Base-by-base conservation (phyloP, 1,140 invertebrate species). In the Metopolophium dirhodum region DNA sequence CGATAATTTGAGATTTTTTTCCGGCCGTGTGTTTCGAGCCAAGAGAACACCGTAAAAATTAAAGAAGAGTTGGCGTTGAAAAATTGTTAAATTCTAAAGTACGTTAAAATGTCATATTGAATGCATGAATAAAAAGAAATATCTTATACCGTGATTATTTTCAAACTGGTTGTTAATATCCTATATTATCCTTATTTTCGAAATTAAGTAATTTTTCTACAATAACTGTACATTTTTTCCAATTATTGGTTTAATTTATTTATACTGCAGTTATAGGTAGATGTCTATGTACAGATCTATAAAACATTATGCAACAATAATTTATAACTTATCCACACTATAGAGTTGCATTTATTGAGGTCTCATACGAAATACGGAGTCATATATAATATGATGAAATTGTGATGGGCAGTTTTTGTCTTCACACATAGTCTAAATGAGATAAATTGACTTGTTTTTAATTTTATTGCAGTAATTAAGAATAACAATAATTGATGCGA, bases 1-100 rank as follows among this genome's bases (percentile, higher is more conserved):
- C n/a, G 51, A 89, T 89, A 54, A 89, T 54, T 89, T 89, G 54
- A 35, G 45, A 88, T 49, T 89, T 89, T 89, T 54, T 89, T 51
- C 11, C 35, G 51, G 7, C n/a, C n/a, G 49, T 41, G 35, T 41
- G 49, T 89, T 57, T 57, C 11, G 51, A 89, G 88, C 23, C 49
- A 57, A 89, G 35, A 88, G 18, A 35, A 8, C 9, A 20, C 20
- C 14, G 22, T 57, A 57, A 57, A 11, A 23, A 57, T 88, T 89
- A 37, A 57, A 57, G 51, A 54, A 57, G 88, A 89, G 49, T 89
- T 57, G 88, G 49, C 35, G 88, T 23, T 57, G 51, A 89, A 37
- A 57, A 41, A 37, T 89, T 57, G 8, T 89, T 57, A 41, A 57
- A 89, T 89, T 57, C 23, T 37, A 89, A 22, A 37, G 1, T 49